These are phyloP conservation scores for Enhydra lutris DNA, from an alignment of 2,113 vertebrate species.

Conservation along the genomic window DNA sequence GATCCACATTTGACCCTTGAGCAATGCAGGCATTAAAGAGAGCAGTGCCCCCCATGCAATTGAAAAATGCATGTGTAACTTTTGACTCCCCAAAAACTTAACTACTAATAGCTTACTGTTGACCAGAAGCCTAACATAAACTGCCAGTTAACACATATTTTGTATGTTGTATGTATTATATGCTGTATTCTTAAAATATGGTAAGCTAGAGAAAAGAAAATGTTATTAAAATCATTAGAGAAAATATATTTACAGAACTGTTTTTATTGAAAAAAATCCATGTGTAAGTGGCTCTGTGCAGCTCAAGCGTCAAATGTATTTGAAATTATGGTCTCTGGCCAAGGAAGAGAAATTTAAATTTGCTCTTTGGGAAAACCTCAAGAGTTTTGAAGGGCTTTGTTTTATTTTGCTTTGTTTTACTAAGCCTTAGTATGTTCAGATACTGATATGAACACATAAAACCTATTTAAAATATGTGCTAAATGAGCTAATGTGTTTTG, in stretches of 20 bases:
- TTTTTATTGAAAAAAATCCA: not conserved
- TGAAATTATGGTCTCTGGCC: not conserved
- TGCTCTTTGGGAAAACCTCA: slow-evolving; percentile 34
- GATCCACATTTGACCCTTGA: not conserved
- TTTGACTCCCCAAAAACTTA: not conserved
- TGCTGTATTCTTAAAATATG: not conserved
- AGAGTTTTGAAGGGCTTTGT: not conserved
- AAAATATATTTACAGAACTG: not conserved
- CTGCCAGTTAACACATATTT: not conserved
- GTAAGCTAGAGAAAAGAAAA: not conserved
- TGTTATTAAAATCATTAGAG: not conserved
- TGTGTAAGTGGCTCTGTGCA: not conserved
- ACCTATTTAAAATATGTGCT: slow-evolving; percentile 34
- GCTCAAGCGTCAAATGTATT: not conserved
- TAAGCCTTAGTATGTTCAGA: not conserved
- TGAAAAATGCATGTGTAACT: not conserved
- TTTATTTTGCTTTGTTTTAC: slow-evolving; percentile 7
- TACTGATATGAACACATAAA: not conserved
- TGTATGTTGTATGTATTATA: not conserved
- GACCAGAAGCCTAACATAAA: not conserved
- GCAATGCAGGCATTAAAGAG: not conserved
- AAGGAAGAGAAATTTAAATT: not conserved
- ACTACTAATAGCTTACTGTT: not conserved
- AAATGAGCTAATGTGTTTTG: not conserved
- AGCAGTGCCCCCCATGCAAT: not conserved